Conservation (phyloP, 2,888 invertebrate genomes). For the Timema podura region DNA sequence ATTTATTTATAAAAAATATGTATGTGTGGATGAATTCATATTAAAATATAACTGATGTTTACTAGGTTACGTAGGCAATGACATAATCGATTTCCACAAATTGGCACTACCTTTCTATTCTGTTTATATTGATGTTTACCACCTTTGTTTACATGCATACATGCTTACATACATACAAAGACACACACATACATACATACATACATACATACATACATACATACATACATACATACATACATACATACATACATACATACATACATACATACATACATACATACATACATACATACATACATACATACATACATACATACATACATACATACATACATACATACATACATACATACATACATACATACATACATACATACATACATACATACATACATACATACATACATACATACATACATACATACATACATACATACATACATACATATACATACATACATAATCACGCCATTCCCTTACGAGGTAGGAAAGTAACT, state of each 20-base stretch:
- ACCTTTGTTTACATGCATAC: neutral
- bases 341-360: constrained; percentile 9
- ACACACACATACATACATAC: neutral
- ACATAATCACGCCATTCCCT: too few species aligned
- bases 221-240: too few species aligned
- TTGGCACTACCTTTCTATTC: neutral
- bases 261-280: constrained; percentile 7
- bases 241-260: neutral
- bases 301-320: neutral
- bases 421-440: constrained; percentile 6
- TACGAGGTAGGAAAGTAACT: too few species aligned
- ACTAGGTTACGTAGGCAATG: too few species aligned
- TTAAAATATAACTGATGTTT: too few species aligned
- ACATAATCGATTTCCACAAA: too few species aligned
- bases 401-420: constrained; percentile 7
- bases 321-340: constrained; percentile 6
- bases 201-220: neutral
- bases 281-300: constrained; percentile 9
- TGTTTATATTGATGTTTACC: neutral
- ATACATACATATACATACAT: neutral
- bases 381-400: neutral
- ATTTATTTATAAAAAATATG: too few species aligned
- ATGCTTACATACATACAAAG: neutral
- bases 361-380: neutral
- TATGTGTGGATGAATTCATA: too few species aligned